Conservation (phyloP, 2,888 invertebrate species). For the Stenolophus ochropezus region DNA sequence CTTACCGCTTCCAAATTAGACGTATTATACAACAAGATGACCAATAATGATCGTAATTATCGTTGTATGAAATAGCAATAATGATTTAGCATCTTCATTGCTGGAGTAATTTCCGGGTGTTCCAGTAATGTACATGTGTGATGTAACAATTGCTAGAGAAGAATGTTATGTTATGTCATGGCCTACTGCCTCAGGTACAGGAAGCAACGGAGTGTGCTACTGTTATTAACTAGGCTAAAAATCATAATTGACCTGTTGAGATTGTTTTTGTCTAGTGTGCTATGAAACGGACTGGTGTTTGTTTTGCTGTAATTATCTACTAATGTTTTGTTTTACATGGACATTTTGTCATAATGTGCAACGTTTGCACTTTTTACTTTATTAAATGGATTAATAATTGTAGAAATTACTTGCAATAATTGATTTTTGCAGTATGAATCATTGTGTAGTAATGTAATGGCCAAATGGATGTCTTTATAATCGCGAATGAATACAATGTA, state of each 20-base stretch:
- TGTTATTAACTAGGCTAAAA: background rate
- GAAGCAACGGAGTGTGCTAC: background rate
- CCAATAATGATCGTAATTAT: no score
- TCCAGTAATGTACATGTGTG: background rate
- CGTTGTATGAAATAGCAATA: no score
- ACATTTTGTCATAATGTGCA: background rate
- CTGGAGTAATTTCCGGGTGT: background rate
- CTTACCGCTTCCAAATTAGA: no score
- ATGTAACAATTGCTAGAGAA: background rate
- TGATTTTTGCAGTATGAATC: no score
- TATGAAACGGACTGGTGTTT: background rate
- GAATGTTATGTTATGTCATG: background rate
- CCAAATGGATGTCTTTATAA: no score
- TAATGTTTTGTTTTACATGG: background rate
- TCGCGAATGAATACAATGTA: no score
- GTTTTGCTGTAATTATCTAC: background rate
- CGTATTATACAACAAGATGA: no score
- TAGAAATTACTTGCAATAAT: no score
- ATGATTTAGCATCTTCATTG: no score
- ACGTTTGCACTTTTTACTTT: background rate
- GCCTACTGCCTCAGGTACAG: background rate
- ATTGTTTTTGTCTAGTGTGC: background rate
- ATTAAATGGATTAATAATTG: background rate
- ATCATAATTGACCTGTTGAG: background rate
- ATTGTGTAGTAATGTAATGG: no score